Base-by-base conservation (phyloP, 2,113 vertebrate species). In the Bucco capensis region DNA sequence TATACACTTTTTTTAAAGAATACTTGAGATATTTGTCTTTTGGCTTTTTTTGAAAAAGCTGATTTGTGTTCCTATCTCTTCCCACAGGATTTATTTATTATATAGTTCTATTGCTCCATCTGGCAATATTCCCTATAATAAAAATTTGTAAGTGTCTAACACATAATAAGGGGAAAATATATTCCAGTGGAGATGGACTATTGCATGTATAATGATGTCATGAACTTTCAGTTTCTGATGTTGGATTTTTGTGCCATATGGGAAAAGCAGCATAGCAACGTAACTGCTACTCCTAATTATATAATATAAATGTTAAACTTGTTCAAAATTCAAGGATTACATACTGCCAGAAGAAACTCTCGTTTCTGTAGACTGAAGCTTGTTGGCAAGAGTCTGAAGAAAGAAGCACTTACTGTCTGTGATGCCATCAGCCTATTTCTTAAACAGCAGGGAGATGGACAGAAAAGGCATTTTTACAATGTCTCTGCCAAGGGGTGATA, bases 231-330 rank as follows among this genome's bases (percentile, higher is more conserved):
- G 75, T 69, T 51, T 91, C 56, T 74, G 54, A 44, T 86, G 54
- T n/a, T 87, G 67, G 57, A 79, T 86, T 94, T 89, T 74, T 72
- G 54, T 37, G 62, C 88, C 92, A 88, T 96, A 94, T 89, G 93
- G 92, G 84, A 86, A 70, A 89, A 92, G 37, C 58, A 91, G 83
- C 75, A 82, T 30, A 91, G 87, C 88, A 93, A 73, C 75, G 37
- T 76, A 93, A 88, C 86, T 84, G 42, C 78, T 95, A 81, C 90
- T 94, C 82, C 88, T 93, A 96, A 96, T 95, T 94, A 80, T 94
- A 76, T 89, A 93, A 76, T 78, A 89, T 80, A 96, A 96, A 95
- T 95, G 94, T 89, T 96, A 96, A 54, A 86, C 86, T 91, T 90
- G 70, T 66, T 91, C 86, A 86, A 71, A 95, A 94, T 93, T 93